Evolutionary conservation across 1,140 invertebrate genomes (phyloP), one percentile per base, ranked within the genome.

Genomic region (Reticulitermes speratus): DNA sequence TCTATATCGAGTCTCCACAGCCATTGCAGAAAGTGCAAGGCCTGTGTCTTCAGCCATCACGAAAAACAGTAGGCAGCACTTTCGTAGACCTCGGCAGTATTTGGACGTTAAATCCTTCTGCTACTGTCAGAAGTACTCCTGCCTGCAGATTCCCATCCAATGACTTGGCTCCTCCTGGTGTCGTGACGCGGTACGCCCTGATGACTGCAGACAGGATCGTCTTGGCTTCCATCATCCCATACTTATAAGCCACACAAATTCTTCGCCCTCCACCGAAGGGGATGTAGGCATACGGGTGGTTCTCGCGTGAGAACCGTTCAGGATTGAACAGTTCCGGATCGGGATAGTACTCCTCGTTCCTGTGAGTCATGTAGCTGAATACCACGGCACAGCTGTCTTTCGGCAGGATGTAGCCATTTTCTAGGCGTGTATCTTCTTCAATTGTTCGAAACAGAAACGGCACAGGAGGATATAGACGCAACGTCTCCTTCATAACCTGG

Each of bases 251-350:
- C 30, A 86, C 82, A 38, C 86, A 86, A n/a, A 59, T 52, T 23
- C 86, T 52, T 3, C 48, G 44, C 25, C 86, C 86, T 3, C 48
- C 86, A 25, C 81, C 48, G 86, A 86, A 86, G 16, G 93, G 93
- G 30, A 93, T 88, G 87, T 91, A 93, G 3, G 89, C 89, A 87
- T 88, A 91, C 0, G 89, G 90, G 75, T 90, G 86, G 87, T 90
- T 88, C 84, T 90, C 86, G 25, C 91, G 90, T 11, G 91, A 87
- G 88, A 94, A 94, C 85, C 93, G 89, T 75, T 94, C 92, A 0
- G 94, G 94, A 89, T 94, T 90, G 88, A 93, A 94, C 21, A 87
- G 87, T 55, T 93, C 91, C 7, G 94, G 94, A 83, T 94, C 90
- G 16, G 93, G 91, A 88, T 91, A 95, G 81, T 89, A 88, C 38